Evolutionary conservation across 2,797 vertebrate species (phyloP).

Genomic region (Lacerta bilineata): DNA sequence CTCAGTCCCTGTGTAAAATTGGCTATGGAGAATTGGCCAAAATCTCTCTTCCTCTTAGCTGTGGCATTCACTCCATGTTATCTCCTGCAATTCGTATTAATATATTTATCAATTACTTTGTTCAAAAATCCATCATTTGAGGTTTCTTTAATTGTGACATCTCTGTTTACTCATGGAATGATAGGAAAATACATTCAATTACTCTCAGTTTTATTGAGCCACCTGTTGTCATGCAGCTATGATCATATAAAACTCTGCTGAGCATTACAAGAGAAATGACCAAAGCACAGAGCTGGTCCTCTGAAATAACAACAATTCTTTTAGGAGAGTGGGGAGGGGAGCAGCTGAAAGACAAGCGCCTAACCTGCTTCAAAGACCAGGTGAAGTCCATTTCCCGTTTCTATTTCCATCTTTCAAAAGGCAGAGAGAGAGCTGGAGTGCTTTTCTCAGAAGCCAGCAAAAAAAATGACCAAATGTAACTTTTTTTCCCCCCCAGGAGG

Average conservation of each 20-base stretch:
- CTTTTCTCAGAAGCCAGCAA: constrained; percentile 61
- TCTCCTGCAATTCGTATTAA: no score
- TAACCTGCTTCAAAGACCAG: constrained; percentile 38
- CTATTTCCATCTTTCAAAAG: constrained; percentile 59
- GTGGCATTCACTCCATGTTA: no score
- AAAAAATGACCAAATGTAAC: constrained; percentile 64
- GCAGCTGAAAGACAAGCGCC: constrained; percentile 43
- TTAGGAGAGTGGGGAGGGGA: neutral
- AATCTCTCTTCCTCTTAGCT: neutral
- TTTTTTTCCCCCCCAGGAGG: constrained; percentile 70
- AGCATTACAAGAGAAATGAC: constrained; percentile 7
- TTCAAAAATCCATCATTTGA: neutral
- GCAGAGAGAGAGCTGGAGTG: neutral
- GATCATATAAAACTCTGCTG: neutral
- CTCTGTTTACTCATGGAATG: neutral
- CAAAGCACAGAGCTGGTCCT: neutral
- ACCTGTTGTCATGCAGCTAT: no score
- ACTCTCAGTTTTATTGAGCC: no score
- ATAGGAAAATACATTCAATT: neutral
- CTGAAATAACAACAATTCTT: neutral
- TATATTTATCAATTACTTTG: neutral
- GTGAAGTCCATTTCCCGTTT: constrained; percentile 47
- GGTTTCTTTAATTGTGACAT: neutral
- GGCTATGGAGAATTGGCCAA: no score
- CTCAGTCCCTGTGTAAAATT: no score